Evolutionary conservation across 2,797 vertebrate genomes (phyloP), one percentile per base, ranked within the genome.

Genomic region (Austrolebias charrua): DNA sequence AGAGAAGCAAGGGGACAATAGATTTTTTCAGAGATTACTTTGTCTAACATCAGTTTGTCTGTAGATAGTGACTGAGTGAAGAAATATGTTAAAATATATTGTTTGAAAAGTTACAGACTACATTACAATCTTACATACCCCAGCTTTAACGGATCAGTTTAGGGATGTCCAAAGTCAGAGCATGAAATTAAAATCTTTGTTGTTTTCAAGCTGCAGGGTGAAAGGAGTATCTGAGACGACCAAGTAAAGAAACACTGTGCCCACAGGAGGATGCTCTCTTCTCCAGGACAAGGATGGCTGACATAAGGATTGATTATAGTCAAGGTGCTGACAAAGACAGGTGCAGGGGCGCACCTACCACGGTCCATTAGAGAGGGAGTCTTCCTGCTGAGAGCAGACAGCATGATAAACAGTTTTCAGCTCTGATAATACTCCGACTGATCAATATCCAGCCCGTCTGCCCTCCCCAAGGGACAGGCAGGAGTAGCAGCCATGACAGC

Each of bases 351-450:
- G 87, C 57, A 63, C 71, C 74, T 77, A 71, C 75, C 76, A 85
- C 20, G 83, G 78, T 84, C 88, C 90, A 92, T 92, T 92, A 92
- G 82, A 89, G 87, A 86, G 48, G 29, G 86, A 83, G 81, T 77
- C 83, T 87, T 82, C 85, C 83, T 70, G 77, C 82, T 75, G 86
- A 75, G 82, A 76, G 86, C 73, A 78, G 89, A 88, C 88, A 91
- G 84, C 79, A 82, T 93, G 92, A 92, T 89, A 90, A 92, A 92
- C 90, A 91, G 87, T 87, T 89, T n/a, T 79, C 81, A 74, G 79
- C 86, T 84, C 88, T 90, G 89, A 88, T 93, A 91, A 93, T 92
- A 91, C 91, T 89, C 78, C 55, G 13, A 60, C 88, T 92, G 89
- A 93, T 92, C 92, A 92, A 93, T 93, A 91, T 89, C 86, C 82